Percentiles rank a stretch among this genome's conserved stretches.
phyloP scores from a whole-genome alignment of 2,797 vertebrate species.

The Phrynocephalus vlangalii region DNA sequence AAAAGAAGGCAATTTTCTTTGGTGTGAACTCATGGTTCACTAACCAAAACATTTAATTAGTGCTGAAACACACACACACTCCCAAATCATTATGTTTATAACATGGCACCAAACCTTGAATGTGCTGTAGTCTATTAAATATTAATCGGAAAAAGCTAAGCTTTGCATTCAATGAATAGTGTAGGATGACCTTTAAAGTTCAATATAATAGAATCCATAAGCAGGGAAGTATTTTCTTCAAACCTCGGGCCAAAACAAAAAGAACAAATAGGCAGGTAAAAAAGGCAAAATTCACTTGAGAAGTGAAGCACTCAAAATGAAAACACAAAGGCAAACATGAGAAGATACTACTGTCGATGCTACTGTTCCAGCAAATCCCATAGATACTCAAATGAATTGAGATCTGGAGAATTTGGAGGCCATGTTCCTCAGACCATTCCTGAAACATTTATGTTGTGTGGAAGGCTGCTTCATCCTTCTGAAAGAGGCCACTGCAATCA shows the following conservation, averaged over 20 bases:
- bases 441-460: too few relatives aligned
- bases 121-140: background rate
- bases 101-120: background rate
- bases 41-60: background rate
- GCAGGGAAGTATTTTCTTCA: background rate
- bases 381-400: too few relatives aligned
- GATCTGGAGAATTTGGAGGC: too few relatives aligned
- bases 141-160: background rate
- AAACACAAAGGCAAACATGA: background rate
- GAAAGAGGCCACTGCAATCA: too few relatives aligned
- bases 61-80: background rate
- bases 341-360: background rate
- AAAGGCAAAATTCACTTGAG: conserved; percentile 18
- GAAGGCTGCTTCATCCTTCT: too few relatives aligned
- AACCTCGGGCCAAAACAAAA: background rate
- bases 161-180: background rate
- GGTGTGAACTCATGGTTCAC: conserved; percentile 1
- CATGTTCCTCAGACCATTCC: too few relatives aligned
- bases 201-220: background rate
- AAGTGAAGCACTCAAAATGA: background rate
- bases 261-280: background rate
- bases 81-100: conserved; percentile 16
- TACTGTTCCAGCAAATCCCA: too few relatives aligned
- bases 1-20: background rate
- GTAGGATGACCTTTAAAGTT: conserved; percentile 3